These are phyloP conservation scores for Sebastiscus albofasciatus DNA, from an alignment of 2,797 vertebrate species.

Conservation along the genomic window DNA sequence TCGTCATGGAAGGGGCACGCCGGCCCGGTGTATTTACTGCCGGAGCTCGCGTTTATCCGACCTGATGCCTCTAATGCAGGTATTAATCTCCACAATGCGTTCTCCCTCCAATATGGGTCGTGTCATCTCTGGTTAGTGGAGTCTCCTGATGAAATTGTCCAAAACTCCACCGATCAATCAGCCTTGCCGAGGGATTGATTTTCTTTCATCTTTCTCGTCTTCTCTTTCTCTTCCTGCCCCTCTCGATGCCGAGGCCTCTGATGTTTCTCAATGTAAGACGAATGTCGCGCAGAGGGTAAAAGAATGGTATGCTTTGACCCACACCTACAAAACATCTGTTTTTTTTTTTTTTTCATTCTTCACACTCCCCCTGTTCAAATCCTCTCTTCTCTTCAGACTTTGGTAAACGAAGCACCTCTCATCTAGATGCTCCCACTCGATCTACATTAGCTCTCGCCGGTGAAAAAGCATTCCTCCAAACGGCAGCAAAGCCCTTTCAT, in stretches of 20 bases:
- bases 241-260: slow-evolving; percentile 60
- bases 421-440: background rate
- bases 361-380: background rate
- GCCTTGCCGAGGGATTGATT: slow-evolving; percentile 73
- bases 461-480: background rate
- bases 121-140: slow-evolving; percentile 80
- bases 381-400: background rate
- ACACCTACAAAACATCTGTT: slow-evolving; percentile 14
- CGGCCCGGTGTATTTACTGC: slow-evolving; percentile 70
- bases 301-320: slow-evolving; percentile 53
- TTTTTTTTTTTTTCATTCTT: background rate
- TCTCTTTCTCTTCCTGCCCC: slow-evolving; percentile 69
- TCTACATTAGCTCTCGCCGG: background rate
- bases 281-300: slow-evolving; percentile 69
- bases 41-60: slow-evolving; percentile 73
- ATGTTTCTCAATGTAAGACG: slow-evolving; percentile 68
- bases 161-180: slow-evolving; percentile 83
- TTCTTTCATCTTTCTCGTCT: slow-evolving; percentile 76
- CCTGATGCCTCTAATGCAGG: slow-evolving; percentile 80
- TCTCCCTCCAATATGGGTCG: slow-evolving; percentile 74
- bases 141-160: slow-evolving; percentile 82
- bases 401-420: background rate
- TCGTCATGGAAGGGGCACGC: slow-evolving; percentile 66
- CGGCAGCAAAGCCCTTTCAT: background rate
- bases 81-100: slow-evolving; percentile 78